Conservation (phyloP, 2,888 invertebrate species). For the Halocaridina rubra region DNA sequence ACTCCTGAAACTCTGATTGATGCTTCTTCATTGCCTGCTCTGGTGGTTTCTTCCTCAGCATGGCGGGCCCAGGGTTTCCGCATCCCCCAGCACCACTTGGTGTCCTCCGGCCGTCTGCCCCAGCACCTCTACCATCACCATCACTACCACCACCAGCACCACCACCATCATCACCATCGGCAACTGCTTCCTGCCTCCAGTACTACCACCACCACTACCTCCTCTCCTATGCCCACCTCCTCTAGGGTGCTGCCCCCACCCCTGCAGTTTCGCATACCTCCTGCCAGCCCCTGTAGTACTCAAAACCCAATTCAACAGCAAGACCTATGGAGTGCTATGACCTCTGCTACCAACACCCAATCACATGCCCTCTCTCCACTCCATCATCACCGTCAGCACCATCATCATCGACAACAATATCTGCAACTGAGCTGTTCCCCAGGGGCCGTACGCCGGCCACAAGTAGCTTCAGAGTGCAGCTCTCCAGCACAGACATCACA, state of each 20-base stretch:
- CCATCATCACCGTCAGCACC: slow-evolving; percentile 33
- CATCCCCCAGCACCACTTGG: slow-evolving; percentile 60
- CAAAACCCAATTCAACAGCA: slow-evolving; percentile 38
- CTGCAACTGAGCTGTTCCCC: slow-evolving; percentile 52
- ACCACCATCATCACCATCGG: slow-evolving; percentile 47
- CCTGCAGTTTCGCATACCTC: slow-evolving; percentile 55
- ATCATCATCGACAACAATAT: slow-evolving; percentile 40
- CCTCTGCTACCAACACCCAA: slow-evolving; percentile 43
- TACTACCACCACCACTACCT: slow-evolving; percentile 33
- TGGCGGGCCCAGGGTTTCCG: slow-evolving; percentile 63
- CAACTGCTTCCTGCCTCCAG: slow-evolving; percentile 37
- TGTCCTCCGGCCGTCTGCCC: slow-evolving; percentile 44
- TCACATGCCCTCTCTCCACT: slow-evolving; percentile 49
- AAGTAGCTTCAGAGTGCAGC: slow-evolving; percentile 28
- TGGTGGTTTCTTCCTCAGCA: slow-evolving; percentile 60
- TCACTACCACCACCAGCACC: slow-evolving; percentile 53
- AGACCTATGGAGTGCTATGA: slow-evolving; percentile 42
- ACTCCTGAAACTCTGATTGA: slow-evolving; percentile 36
- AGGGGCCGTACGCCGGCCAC: slow-evolving; percentile 36
- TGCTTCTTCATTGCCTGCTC: slow-evolving; percentile 41
- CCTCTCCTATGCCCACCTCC: slow-evolving; percentile 42
- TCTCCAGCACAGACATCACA: slow-evolving; percentile 20
- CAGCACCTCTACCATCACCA: slow-evolving; percentile 60
- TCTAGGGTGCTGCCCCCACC: slow-evolving; percentile 57
- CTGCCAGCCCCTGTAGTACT: slow-evolving; percentile 54